A percentile compares a stretch with the other conserved stretches of the same genome.
Evolutionary conservation across 2,113 vertebrate species (phyloP).

Genomic region (Proterorhinus semilunaris): DNA sequence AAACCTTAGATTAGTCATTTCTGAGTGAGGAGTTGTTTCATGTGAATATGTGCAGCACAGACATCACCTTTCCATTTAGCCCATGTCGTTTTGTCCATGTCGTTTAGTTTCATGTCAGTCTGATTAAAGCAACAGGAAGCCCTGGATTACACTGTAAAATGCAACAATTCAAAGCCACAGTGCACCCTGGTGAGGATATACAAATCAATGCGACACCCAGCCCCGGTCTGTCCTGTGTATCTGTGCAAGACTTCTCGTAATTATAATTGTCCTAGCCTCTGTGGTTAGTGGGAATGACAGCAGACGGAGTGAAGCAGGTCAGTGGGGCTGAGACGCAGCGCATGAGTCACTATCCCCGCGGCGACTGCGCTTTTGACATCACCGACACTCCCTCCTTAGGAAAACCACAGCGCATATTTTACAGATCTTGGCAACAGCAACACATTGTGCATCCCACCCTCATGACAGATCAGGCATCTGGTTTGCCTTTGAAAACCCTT

Average conservation of each 20-base stretch:
- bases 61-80: too few species aligned
- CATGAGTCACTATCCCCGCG: slow-evolving; percentile 64
- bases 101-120: not conserved
- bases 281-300: slow-evolving; percentile 6
- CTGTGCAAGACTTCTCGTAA: too few species aligned
- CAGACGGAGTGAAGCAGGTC: slow-evolving; percentile 18
- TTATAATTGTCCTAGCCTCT: too few species aligned
- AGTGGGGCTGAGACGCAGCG: slow-evolving; percentile 28
- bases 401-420: slow-evolving; percentile 13
- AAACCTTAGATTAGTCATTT: not conserved
- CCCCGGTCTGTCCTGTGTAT: too few species aligned
- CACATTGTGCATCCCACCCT: not conserved
- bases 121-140: not conserved
- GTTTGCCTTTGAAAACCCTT: slow-evolving; percentile 27
- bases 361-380: slow-evolving; percentile 54
- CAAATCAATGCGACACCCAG: too few species aligned
- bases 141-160: not conserved
- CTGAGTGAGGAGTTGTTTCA: not conserved
- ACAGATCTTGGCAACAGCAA: slow-evolving; percentile 3
- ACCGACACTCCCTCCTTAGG: slow-evolving; percentile 36
- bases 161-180: too few species aligned
- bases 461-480: slow-evolving; percentile 4
- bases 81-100: too few species aligned
- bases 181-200: too few species aligned
- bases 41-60: not conserved